phyloP scores from a whole-genome alignment of 2,113 vertebrate species.

The Microtus oregoni region DNA sequence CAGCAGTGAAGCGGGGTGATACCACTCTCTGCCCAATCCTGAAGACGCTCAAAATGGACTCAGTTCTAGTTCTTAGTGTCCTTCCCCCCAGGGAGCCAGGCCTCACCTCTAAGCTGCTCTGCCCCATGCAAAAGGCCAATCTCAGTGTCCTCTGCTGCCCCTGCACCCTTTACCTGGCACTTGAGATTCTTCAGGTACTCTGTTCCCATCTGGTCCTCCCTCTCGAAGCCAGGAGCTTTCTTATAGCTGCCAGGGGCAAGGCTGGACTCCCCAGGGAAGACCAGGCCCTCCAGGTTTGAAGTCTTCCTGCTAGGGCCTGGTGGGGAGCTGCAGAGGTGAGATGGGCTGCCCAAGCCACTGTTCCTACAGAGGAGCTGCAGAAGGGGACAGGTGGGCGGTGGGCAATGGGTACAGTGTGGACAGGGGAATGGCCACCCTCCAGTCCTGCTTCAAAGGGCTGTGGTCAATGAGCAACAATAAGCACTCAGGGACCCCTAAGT shows the following conservation, averaged over 20 bases:
- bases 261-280: conserved; percentile 89
- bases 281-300: conserved; percentile 88
- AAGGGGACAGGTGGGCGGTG: conserved; percentile 1
- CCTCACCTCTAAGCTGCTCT: neutral
- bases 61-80: neutral
- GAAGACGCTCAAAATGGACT: neutral
- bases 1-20: fast-evolving
- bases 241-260: conserved; percentile 93
- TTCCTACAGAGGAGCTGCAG: conserved; percentile 90
- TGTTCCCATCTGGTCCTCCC: conserved; percentile 95
- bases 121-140: neutral
- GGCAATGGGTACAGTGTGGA: neutral
- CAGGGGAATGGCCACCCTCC: neutral
- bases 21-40: neutral
- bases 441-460: neutral
- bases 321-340: conserved; percentile 89
- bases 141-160: neutral
- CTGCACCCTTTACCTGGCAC: conserved; percentile 87
- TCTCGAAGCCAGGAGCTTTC: conserved; percentile 97
- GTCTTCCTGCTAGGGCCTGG: conserved; percentile 89
- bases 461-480: neutral
- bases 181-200: conserved; percentile 91
- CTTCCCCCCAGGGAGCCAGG: neutral
- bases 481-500: neutral
- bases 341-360: conserved; percentile 89